Conservation (phyloP, 2,113 vertebrate species). For the mouse (Mus musculus) region DNA sequence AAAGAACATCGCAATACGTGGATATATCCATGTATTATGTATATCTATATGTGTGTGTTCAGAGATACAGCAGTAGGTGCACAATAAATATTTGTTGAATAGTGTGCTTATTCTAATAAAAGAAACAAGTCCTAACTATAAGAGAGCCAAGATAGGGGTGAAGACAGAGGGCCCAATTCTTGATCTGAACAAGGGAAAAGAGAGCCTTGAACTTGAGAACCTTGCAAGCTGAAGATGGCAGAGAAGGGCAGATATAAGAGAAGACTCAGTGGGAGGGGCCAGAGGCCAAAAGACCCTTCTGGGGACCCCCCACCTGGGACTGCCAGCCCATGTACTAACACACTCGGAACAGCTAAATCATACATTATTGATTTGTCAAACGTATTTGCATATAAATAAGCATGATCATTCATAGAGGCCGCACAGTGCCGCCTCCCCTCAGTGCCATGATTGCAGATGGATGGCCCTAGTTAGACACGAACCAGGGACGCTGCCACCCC, state of each 20-base stretch:
- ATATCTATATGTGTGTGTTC: no score
- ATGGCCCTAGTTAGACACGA: conserved; percentile 90
- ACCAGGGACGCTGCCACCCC: conserved; percentile 85
- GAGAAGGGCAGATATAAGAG: background rate
- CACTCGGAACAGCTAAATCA: conserved; percentile 88
- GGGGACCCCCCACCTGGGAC: conserved; percentile 79
- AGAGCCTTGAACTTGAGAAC: conserved; percentile 58
- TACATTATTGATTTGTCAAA: conserved; percentile 93
- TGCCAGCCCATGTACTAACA: conserved; percentile 80
- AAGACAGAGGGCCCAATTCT: background rate
- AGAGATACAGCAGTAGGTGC: background rate
- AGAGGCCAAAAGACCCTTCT: background rate
- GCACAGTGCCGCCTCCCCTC: conserved; percentile 87
- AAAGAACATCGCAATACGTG: background rate
- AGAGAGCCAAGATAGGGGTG: background rate
- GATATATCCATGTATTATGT: background rate
- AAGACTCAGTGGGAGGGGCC: background rate
- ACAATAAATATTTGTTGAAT: conserved; percentile 26
- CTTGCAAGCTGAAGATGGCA: background rate
- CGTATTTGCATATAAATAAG: conserved; percentile 93
- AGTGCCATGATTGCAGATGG: conserved; percentile 90
- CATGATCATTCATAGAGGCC: conserved; percentile 89
- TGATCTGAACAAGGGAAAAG: background rate
- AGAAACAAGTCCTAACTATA: background rate
- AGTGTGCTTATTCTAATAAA: background rate